phyloP scores from a whole-genome alignment of 2,113 vertebrate genomes.

The Aptenodytes forsteri region DNA sequence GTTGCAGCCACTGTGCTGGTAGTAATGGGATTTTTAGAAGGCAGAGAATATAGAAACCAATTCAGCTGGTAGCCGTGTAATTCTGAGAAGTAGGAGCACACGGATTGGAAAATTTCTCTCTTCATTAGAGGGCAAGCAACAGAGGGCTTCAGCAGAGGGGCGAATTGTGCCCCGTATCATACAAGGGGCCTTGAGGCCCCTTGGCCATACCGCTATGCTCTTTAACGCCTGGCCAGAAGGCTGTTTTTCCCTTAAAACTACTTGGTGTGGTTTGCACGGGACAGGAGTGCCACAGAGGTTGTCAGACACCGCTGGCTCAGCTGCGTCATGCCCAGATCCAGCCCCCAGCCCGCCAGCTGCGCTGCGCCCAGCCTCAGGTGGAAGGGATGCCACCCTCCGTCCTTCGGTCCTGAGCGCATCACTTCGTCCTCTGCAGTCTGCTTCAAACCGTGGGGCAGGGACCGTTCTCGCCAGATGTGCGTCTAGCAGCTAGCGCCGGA shows the following conservation, averaged over 20 bases:
- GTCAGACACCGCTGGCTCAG: not conserved
- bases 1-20: not conserved
- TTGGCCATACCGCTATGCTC: not conserved
- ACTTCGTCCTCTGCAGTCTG: not conserved
- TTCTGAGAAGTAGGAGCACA: not conserved
- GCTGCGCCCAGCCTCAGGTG: not conserved
- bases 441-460: not conserved
- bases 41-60: not conserved
- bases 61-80: not conserved
- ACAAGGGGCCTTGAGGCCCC: not conserved
- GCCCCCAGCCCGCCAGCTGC: not conserved
- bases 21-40: not conserved
- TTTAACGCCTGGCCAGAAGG: not conserved
- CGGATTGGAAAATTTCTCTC: not conserved
- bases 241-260: not conserved
- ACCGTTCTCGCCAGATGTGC: not conserved
- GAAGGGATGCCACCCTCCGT: not conserved
- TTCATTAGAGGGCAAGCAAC: not conserved
- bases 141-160: not conserved
- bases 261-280: not conserved
- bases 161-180: no score
- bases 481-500: not conserved
- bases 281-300: not conserved
- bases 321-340: rapidly evolving
- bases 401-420: rapidly evolving